Base-by-base conservation (phyloP, 2,888 invertebrate species). In the Hanleya hanleyi region DNA sequence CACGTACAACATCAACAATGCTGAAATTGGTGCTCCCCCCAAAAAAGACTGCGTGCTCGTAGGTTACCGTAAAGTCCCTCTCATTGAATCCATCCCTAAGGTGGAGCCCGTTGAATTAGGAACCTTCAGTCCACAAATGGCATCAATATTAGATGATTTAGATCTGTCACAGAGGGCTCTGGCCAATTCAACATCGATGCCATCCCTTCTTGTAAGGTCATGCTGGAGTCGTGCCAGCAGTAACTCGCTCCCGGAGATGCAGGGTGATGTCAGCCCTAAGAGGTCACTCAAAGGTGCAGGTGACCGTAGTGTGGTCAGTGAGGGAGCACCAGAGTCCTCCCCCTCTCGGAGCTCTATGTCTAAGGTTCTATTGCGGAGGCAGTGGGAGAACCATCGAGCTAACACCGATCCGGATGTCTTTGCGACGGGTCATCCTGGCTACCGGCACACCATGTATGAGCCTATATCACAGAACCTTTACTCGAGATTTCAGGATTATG, bases 191-290 rank as follows among this genome's bases (percentile, higher is more conserved):
- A 74, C 81, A 1, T 86, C 86, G 29, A 79, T 86, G 81, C 84
- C 87, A 12, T 78, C 86, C 0, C 72, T 87, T 36, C 78, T 84
- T 41, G 79, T 80, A 1, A 73, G 84, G 26, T 74, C 83, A 12
- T 82, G 82, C 64, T 84, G 84, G 83, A 83, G 83, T 62, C 76
- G 88, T 61, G 81, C 83, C 67, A 87, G 85, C 74, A 86, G 87
- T 65, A 87, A 86, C 35, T 88, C 89, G 7, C 79, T 90, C 72
- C 90, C 90, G 26, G 90, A 90, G 70, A 83, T 87, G 37, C 35
- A 37, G 3, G 36, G 36, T 32, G 38, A 64, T 36, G 6, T 18
- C 36, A 64, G 64, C 36, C 64, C 37, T 29, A 64, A 37, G n/a
- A 22, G 5, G 29, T 12, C 57, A 57, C 18, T 29, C 22, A 29